Evolutionary conservation across 2,888 invertebrate genomes (phyloP).

Genomic region (Anagyrus pseudococci): DNA sequence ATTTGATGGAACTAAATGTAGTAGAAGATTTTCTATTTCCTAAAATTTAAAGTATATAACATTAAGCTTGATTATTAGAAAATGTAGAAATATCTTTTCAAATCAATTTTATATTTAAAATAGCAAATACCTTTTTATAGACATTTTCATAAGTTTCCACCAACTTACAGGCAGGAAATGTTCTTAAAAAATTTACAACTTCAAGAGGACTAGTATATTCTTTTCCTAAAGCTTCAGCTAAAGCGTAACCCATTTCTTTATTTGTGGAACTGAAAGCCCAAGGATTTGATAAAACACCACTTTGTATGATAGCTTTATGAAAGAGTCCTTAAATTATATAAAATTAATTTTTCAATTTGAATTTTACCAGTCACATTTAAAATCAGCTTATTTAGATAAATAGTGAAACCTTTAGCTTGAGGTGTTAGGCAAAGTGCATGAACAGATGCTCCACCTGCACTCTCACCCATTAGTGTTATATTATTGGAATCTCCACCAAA

Average conservation of each 20-base stretch:
- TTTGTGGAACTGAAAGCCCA: slow-evolving; percentile 38
- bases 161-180: slow-evolving; percentile 48
- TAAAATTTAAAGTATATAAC: slow-evolving; percentile 21
- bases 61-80: background rate
- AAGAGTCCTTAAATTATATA: slow-evolving; percentile 45
- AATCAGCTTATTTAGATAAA: background rate
- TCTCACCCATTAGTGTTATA: slow-evolving; percentile 51
- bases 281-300: slow-evolving; percentile 41
- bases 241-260: slow-evolving; percentile 37
- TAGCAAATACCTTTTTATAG: slow-evolving; percentile 31
- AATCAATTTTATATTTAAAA: background rate
- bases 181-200: slow-evolving; percentile 44
- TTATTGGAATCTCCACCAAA: slow-evolving; percentile 52
- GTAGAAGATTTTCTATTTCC: slow-evolving; percentile 12
- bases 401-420: slow-evolving; percentile 45
- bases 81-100: background rate
- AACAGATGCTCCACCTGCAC: slow-evolving; percentile 44
- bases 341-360: background rate
- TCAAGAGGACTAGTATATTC: slow-evolving; percentile 43
- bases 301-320: slow-evolving; percentile 52
- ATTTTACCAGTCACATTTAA: background rate
- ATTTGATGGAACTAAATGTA: slow-evolving; percentile 37
- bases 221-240: slow-evolving; percentile 43
- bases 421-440: slow-evolving; percentile 47
- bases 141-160: slow-evolving; percentile 49